A percentile compares a stretch with the other conserved stretches of the same genome.
Conservation (phyloP, 2,888 invertebrate species). For the Prosapia bicincta region DNA sequence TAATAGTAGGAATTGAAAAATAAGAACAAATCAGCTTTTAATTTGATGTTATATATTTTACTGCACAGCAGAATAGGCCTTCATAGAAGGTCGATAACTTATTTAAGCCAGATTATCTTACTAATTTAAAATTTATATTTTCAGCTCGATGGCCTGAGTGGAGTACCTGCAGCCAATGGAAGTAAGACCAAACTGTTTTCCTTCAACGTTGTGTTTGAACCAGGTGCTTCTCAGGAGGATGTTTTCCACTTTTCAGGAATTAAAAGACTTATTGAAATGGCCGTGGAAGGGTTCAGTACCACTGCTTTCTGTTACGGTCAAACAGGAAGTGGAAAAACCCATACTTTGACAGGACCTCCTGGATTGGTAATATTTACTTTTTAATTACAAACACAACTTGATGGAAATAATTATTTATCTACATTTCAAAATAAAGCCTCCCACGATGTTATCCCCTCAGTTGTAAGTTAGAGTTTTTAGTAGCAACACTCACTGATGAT, state of each 20-base stretch:
- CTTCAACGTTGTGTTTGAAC: conserved; percentile 92
- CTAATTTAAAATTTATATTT: no score
- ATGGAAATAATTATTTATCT: neutral
- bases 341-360: conserved; percentile 90
- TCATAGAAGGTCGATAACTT: no score
- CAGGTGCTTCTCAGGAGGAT: conserved; percentile 80
- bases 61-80: no score
- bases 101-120: no score
- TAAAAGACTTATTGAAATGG: conserved; percentile 88
- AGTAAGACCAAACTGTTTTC: conserved; percentile 80
- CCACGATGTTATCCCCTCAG: neutral
- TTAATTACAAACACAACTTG: neutral
- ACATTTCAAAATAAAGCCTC: neutral
- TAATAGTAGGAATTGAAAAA: no score
- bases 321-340: conserved; percentile 95
- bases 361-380: conserved; percentile 62
- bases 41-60: no score
- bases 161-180: conserved; percentile 33
- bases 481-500: no score
- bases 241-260: conserved; percentile 88
- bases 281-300: conserved; percentile 89
- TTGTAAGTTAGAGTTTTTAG: no score
- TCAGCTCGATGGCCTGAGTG: conserved; percentile 37
- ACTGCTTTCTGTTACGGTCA: conserved; percentile 96
- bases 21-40: no score